Percentiles rank a stretch among this genome's conserved stretches.
Evolutionary conservation across 2,113 vertebrate species (phyloP).

Genomic region (Percina caprodes): DNA sequence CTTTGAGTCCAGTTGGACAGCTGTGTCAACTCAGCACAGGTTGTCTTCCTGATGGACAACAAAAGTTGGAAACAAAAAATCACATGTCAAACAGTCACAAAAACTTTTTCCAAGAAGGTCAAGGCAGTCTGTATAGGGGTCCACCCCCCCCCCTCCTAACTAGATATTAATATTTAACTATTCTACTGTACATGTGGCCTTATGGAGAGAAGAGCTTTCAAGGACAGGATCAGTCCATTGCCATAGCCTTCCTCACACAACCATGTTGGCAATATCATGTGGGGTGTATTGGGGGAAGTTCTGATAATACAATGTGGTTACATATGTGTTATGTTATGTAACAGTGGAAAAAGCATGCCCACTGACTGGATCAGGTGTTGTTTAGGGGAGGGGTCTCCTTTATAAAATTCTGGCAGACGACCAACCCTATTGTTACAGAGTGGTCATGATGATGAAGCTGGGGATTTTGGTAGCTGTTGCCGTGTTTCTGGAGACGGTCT

Average conservation of each 20-base stretch:
- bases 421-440: conserved; percentile 13
- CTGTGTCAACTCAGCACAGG: conserved; percentile 53
- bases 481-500: conserved; percentile 74
- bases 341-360: conserved; percentile 27
- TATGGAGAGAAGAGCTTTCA: not conserved
- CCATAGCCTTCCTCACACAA: no score
- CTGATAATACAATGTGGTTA: not conserved
- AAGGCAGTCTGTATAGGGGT: no score
- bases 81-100: not conserved
- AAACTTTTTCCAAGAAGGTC: not conserved
- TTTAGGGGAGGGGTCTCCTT: conserved; percentile 29
- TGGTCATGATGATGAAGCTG: conserved; percentile 80
- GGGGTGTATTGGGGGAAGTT: not conserved
- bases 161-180: not conserved
- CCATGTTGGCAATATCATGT: no score
- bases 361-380: conserved; percentile 30
- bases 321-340: conserved; percentile 34
- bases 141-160: no score
- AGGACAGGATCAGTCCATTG: not conserved
- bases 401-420: conserved; percentile 59
- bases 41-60: not conserved
- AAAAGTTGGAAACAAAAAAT: not conserved
- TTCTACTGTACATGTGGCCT: not conserved
- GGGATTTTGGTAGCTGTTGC: conserved; percentile 76
- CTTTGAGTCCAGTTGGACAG: conserved; percentile 19